Evolutionary conservation across 2,888 invertebrate species (phyloP).

Genomic region (Tetragnatha montana): DNA sequence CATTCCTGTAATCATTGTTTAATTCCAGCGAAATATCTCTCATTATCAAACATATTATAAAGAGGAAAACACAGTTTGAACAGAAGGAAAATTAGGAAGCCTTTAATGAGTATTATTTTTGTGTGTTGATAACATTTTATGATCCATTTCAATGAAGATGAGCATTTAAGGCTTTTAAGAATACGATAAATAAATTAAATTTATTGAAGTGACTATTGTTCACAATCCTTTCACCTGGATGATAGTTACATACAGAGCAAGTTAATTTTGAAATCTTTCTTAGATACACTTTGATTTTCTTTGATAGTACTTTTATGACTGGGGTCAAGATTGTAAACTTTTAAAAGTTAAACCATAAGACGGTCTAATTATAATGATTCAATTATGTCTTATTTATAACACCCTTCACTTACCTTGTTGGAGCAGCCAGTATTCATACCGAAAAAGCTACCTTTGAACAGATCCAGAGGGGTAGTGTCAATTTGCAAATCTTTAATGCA

Average conservation of each 20-base stretch:
- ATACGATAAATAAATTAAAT: too few species aligned
- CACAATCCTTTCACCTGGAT: too few species aligned
- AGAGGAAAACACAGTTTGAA: too few species aligned
- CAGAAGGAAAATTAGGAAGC: background rate
- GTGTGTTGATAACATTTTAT: too few species aligned
- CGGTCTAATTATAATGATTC: background rate
- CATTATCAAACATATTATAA: too few species aligned
- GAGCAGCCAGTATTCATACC: constrained; percentile 85
- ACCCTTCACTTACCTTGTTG: constrained; percentile 79
- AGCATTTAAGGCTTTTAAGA: background rate
- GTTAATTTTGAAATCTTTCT: background rate
- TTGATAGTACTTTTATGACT: background rate
- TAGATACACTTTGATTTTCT: background rate
- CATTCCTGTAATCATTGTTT: too few species aligned
- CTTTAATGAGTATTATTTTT: background rate
- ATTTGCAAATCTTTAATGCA: constrained; percentile 87
- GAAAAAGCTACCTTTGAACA: constrained; percentile 83
- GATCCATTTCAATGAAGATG: too few species aligned
- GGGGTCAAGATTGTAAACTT: too few species aligned
- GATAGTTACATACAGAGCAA: background rate
- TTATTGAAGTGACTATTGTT: too few species aligned
- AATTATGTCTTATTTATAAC: constrained; percentile 1
- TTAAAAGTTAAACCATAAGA: too few species aligned
- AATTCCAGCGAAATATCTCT: too few species aligned
- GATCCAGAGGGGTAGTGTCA: constrained; percentile 82